Base-by-base conservation (phyloP, 2,888 invertebrate genomes). In the Chironomus riparius region DNA sequence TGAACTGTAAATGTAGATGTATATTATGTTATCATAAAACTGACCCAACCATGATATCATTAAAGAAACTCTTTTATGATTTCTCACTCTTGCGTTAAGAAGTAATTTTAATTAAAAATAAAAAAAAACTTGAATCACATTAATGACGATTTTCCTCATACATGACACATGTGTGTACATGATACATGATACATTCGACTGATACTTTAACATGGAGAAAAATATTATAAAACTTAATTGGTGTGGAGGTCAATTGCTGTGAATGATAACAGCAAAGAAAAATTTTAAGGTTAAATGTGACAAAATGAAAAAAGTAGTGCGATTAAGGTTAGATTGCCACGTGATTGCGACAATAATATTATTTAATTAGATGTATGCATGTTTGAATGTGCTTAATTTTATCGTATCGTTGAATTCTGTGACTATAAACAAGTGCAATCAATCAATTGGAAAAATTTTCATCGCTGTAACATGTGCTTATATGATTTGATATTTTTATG, bases 101-200 rank as follows among this genome's bases (percentile, higher is more conserved):
- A 47, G n/a, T 65, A 21, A 24, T 72, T 72, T 73, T 73, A 73
- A 73, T 73, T 73, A 73, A 62, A 73, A 62, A n/a, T n/a, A 28
- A 28, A 28, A 28, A 38, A 38, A 2, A 38, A 38, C 56, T 56
- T 56, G 56, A 56, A 56, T 56, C 56, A 56, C 56, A 56, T 56
- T 56, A 56, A 56, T 56, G 56, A 56, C 56, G 18, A 38, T 38
- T 38, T 38, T 38, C 38, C 38, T 38, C 38, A 38, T 38, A 38
- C 38, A 38, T 38, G 38, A 38, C 38, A 28, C 5, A 10, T 38
- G 38, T 38, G 38, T 38, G 38, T 38, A 10, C 10, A 3, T 28
- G 28, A 4, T 6, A 4, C 10, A 10, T 4, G 1, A 10, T 10
- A 38, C 7, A 10, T 10, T 38, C 38, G 38, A 38, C 38, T 38